These are phyloP conservation scores for Rhynchonema sp. DNA, from an alignment of 2,888 invertebrate species.

Conservation along the genomic window DNA sequence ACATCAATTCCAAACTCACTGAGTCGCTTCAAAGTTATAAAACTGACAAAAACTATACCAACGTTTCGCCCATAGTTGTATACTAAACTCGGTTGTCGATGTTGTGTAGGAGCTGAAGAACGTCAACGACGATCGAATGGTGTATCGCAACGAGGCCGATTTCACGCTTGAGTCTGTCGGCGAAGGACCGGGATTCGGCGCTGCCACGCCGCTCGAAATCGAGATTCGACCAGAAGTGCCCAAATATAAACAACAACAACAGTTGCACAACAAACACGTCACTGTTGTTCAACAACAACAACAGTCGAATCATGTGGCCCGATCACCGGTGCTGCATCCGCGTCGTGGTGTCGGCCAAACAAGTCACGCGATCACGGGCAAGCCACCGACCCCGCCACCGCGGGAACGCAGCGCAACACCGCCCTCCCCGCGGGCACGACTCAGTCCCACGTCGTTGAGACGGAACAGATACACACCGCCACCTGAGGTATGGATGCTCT, in stretches of 20 bases:
- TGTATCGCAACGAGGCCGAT: slow-evolving; percentile 4
- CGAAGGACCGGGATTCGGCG: too few relatives aligned
- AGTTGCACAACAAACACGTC: not conserved
- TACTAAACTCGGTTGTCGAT: not conserved
- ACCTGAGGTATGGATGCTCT: too few relatives aligned
- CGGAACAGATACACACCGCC: not conserved
- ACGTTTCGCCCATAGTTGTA: too few relatives aligned
- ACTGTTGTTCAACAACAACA: not conserved
- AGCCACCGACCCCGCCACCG: slow-evolving; percentile 24
- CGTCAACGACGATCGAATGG: slow-evolving; percentile 9
- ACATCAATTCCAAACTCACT: too few relatives aligned
- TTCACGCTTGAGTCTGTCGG: slow-evolving; percentile 11
- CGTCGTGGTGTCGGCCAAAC: not conserved
- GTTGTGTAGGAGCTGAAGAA: slow-evolving; percentile 17
- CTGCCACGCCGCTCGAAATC: too few relatives aligned
- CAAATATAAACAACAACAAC: not conserved
- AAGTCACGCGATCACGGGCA: slow-evolving; percentile 9
- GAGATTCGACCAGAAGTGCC: too few relatives aligned
- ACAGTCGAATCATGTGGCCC: not conserved
- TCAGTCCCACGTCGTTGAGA: not conserved
- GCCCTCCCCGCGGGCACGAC: not conserved
- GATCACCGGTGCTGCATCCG: too few relatives aligned
- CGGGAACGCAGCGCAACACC: slow-evolving; percentile 7
- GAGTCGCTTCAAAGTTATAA: too few relatives aligned
- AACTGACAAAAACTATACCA: too few relatives aligned